Percentiles rank a stretch among this genome's conserved stretches.
Evolutionary conservation across 2,797 vertebrate genomes (phyloP).

Genomic region (Cebuella pygmaea): DNA sequence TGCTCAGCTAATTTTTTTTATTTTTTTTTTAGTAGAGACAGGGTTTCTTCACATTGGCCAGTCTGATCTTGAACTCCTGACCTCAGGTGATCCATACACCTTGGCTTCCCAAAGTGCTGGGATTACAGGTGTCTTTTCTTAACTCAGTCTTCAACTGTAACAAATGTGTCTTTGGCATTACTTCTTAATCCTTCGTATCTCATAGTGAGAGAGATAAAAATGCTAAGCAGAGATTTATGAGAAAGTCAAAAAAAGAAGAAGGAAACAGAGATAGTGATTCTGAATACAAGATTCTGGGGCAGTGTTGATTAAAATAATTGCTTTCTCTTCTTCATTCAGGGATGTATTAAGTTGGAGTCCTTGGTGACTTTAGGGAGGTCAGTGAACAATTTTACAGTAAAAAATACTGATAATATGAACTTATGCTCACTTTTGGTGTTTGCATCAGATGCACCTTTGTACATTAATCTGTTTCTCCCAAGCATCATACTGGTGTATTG

Average conservation of each 20-base stretch:
- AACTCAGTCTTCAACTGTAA: background rate
- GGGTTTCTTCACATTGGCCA: background rate
- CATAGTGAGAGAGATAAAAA: background rate
- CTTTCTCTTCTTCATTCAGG: background rate
- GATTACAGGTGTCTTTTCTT: background rate
- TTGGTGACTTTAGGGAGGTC: background rate
- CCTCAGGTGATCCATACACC: background rate
- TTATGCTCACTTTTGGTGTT: background rate
- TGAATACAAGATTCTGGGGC: background rate
- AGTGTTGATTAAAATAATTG: conserved; percentile 2
- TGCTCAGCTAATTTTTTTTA: background rate
- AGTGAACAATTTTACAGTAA: background rate
- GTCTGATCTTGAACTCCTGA: background rate
- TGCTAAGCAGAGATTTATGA: background rate
- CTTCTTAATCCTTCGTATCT: background rate
- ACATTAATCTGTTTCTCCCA: background rate
- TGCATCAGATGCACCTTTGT: background rate
- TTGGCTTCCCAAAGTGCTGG: background rate
- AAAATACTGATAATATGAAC: background rate
- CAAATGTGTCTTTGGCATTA: background rate
- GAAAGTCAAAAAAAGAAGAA: background rate
- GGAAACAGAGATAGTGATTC: background rate
- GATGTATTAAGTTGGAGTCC: background rate
- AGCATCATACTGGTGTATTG: background rate
- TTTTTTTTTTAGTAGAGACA: background rate